Conservation (phyloP, 2,888 invertebrate genomes). For the Cyclophora albipunctata region DNA sequence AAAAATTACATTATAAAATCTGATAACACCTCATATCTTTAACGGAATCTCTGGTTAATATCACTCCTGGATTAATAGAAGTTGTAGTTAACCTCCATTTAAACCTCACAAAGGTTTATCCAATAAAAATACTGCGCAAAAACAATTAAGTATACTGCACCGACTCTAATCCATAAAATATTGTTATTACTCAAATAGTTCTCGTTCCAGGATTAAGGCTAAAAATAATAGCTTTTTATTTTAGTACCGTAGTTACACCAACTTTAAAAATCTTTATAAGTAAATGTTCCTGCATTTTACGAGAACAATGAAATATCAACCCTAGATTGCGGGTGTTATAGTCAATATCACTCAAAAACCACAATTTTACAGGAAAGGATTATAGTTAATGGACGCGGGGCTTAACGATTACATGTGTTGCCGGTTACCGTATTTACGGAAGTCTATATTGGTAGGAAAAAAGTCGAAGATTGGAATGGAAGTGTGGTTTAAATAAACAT, state of each 20-base stretch:
- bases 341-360: conserved; percentile 16
- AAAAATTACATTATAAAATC: too few species aligned
- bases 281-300: conserved; percentile 42
- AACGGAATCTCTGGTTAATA: too few species aligned
- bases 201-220: conserved; percentile 31
- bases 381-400: conserved; percentile 51
- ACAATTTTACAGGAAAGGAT: conserved; percentile 41
- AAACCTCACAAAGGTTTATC: too few species aligned
- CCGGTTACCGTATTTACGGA: conserved; percentile 37
- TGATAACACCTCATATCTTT: too few species aligned
- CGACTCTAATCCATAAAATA: conserved; percentile 1
- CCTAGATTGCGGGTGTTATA: conserved; percentile 20
- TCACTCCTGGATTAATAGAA: too few species aligned
- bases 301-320: conserved; percentile 31
- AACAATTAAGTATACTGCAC: not conserved
- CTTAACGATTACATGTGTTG: conserved; percentile 54
- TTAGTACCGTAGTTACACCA: conserved; percentile 39
- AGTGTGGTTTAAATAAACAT: conserved; percentile 35
- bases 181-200: conserved; percentile 19
- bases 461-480: conserved; percentile 22
- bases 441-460: conserved; percentile 30
- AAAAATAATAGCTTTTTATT: conserved; percentile 50
- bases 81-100: too few species aligned
- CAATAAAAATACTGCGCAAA: too few species aligned
- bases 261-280: conserved; percentile 49